Conservation (phyloP, 2,888 invertebrate genomes). For the Zeuzera pyrina region DNA sequence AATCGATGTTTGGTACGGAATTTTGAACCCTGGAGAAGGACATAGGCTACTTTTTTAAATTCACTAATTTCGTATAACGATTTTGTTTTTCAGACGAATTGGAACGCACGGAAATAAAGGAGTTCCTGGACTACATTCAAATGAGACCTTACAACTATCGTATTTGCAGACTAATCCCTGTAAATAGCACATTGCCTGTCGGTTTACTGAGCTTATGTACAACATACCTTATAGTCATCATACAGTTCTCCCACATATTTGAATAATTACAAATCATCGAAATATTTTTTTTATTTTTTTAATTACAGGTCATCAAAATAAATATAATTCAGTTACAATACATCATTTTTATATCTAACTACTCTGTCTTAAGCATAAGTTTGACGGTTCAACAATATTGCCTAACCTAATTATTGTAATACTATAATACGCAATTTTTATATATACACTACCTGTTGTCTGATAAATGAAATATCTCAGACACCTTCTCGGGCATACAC, state of each 20-base stretch:
- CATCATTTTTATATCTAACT: too few relatives aligned
- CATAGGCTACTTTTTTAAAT: neutral
- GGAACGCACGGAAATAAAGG: conserved; percentile 4
- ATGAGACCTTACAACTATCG: conserved; percentile 6
- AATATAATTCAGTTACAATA: too few relatives aligned
- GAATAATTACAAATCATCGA: too few relatives aligned
- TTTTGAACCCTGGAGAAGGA: neutral
- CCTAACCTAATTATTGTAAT: too few relatives aligned
- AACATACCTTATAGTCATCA: conserved; percentile 12
- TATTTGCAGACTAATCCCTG: conserved; percentile 7
- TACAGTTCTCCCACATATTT: conserved; percentile 12
- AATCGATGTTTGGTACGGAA: neutral
- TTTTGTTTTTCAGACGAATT: conserved; percentile 8
- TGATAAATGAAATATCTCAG: too few relatives aligned
- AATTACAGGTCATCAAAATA: too few relatives aligned
- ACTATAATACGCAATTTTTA: too few relatives aligned
- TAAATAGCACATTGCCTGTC: conserved; percentile 8
- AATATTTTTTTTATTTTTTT: too few relatives aligned
- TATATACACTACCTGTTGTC: too few relatives aligned
- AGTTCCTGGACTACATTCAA: conserved; percentile 9
- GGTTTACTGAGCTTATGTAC: conserved; percentile 10
- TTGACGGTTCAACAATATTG: too few relatives aligned
- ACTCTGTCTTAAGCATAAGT: too few relatives aligned
- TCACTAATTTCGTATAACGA: neutral
- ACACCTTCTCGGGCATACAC: too few relatives aligned